Evolutionary conservation across 2,888 invertebrate species (phyloP).

Genomic region (Rotaria magnacalcarata): DNA sequence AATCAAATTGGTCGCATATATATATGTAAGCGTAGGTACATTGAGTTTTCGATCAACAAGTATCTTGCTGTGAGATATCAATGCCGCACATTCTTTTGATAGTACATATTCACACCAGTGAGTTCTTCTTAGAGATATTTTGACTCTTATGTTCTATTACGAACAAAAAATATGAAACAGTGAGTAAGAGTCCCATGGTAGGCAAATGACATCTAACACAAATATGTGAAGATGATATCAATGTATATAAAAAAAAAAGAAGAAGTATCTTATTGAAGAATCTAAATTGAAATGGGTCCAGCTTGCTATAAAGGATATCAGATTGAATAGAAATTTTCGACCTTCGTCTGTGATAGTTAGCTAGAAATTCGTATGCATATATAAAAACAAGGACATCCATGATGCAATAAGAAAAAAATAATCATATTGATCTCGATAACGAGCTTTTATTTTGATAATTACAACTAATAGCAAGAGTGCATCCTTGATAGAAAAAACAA

Average conservation of each 20-base stretch:
- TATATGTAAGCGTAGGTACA: neutral
- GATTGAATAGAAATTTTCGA: neutral
- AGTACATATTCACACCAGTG: neutral
- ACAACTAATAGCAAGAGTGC: too few species aligned
- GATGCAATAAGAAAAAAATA: neutral
- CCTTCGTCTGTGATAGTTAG: neutral
- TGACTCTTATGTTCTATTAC: neutral
- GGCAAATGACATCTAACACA: neutral
- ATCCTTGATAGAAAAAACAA: too few species aligned
- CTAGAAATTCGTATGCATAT: neutral
- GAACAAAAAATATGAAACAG: neutral
- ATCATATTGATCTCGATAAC: too few species aligned
- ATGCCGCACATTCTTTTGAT: constrained; percentile 7
- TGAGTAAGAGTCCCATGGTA: neutral
- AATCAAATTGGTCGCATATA: neutral
- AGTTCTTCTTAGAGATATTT: neutral
- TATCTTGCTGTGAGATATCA: neutral
- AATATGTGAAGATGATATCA: neutral
- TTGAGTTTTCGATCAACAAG: constrained; percentile 7
- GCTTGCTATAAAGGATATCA: neutral
- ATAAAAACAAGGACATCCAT: neutral
- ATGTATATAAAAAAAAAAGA: neutral
- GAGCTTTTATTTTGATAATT: too few species aligned
- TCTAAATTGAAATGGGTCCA: neutral
- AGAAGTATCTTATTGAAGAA: neutral